phyloP scores from a whole-genome alignment of 2,888 invertebrate genomes.

The Bedellia somnulentella region DNA sequence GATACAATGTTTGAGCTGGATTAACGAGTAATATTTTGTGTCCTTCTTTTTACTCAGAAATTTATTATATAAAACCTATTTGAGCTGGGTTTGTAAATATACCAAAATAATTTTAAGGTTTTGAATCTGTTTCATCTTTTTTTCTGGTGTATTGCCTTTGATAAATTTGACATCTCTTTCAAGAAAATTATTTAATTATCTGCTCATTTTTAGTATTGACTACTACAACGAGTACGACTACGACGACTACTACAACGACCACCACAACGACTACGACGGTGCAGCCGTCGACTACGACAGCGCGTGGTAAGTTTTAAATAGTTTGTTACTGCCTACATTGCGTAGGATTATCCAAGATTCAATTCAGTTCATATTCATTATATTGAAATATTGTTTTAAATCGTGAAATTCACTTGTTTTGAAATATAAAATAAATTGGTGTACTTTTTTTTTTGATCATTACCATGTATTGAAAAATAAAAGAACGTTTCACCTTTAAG shows the following conservation, averaged over 20 bases:
- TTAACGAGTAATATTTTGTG: neutral
- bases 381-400: no score
- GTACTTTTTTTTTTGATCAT: no score
- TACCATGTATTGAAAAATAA: no score
- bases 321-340: no score
- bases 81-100: neutral
- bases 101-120: neutral
- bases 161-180: neutral
- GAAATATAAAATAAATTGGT: no score
- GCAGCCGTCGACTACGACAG: constrained; percentile 26
- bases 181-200: neutral
- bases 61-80: neutral
- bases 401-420: no score
- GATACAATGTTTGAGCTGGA: no score
- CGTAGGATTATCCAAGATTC: no score
- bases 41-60: neutral
- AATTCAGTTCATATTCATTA: no score
- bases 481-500: no score
- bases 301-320: constrained; percentile 37
- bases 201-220: constrained; percentile 25
- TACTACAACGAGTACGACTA: constrained; percentile 32
- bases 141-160: neutral
- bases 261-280: constrained; percentile 36
- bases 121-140: neutral
- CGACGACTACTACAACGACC: constrained; percentile 30